Percentiles rank a stretch among this genome's conserved stretches.
phyloP scores from a whole-genome alignment of 1,140 invertebrate genomes.

The Caenorhabditis inopinata region DNA sequence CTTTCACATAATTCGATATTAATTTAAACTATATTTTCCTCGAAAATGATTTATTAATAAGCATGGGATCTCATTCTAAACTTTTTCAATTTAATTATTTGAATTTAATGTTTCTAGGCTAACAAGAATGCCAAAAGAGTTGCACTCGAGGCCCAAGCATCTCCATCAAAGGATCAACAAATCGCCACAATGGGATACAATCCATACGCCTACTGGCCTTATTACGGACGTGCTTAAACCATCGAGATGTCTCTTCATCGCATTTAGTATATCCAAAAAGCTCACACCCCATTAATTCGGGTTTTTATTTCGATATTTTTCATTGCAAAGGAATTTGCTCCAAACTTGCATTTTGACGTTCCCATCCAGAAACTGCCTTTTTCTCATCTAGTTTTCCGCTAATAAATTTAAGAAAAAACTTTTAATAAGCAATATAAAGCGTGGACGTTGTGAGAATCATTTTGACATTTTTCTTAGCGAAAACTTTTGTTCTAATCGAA shows the following conservation, averaged over 20 bases:
- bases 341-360: background rate
- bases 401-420: no score
- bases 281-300: constrained; percentile 28
- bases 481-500: background rate
- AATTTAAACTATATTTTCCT: no score
- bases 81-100: no score
- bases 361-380: background rate
- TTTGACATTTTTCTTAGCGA: background rate
- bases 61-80: no score
- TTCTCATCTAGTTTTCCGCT: background rate
- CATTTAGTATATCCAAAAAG: background rate
- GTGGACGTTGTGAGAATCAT: background rate
- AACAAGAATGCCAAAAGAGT: constrained; percentile 53
- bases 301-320: background rate
- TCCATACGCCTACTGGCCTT: constrained; percentile 54
- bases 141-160: constrained; percentile 36
- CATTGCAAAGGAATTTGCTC: background rate
- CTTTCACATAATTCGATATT: no score
- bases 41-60: no score
- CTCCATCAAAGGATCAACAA: constrained; percentile 47
- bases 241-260: background rate
- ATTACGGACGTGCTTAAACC: constrained; percentile 47
- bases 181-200: constrained; percentile 49
- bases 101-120: constrained; percentile 42
- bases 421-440: no score